Base-by-base conservation (phyloP, 2,797 vertebrate genomes). In the Vireo griseus region DNA sequence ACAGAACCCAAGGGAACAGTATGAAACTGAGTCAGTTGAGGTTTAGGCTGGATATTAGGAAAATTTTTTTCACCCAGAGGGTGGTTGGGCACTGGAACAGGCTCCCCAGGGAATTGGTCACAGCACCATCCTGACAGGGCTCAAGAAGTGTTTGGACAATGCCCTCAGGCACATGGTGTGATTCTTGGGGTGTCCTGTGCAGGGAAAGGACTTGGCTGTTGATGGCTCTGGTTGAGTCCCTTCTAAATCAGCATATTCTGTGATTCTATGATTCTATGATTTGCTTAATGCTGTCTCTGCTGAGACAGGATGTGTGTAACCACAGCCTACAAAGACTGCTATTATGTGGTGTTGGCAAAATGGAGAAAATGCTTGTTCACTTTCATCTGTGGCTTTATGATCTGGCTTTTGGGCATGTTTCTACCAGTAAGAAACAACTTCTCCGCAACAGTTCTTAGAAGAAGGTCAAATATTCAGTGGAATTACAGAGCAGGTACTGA, bases 401-500 rank as follows among this genome's bases (percentile, higher is more conserved):
- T 68, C 76, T 88, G 10, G 7, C 3, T 28, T 79, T 95, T 75
- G 59, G 62, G 28, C 37, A 45, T 58, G 29, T 88, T 94, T 92
- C 75, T 87, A 25, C 55, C 22, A 52, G 15, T 25, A 54, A 69
- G 50, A 77, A 54, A 29, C 7, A 52, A 44, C 13, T 77, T 48
- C 37, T 75, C 58, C 52, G 25, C n/a, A 80, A 31, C 6, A 90
- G 39, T 39, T 51, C 24, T 37, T 65, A 35, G 44, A 44, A 59
- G 39, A 47, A 83, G 14, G 54, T 74, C n/a, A 45, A 55, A 42
- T 71, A 22, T 89, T 75, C 63, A 47, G n/a, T 73, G 40, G 52
- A 48, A 69, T 44, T 18, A 58, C 48, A 65, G 39, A 69, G 24
- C 28, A 93, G 74, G 63, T 54, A 62, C 21, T 72, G 29, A 76